Base-by-base conservation (phyloP, 2,113 vertebrate species). In the Alectura lathami region DNA sequence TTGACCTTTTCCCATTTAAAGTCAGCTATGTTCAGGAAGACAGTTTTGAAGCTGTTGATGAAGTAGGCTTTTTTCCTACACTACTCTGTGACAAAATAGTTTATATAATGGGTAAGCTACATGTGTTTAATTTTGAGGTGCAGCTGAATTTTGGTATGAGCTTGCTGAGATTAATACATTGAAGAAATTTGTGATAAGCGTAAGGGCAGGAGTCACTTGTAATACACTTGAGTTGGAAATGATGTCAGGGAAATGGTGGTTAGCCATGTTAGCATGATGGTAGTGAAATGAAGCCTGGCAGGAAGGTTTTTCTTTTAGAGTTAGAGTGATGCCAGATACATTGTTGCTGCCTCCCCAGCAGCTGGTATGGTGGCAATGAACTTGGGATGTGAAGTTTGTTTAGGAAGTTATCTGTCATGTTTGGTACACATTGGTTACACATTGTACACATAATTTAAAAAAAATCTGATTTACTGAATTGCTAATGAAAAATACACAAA, bases 381-480 rank as follows among this genome's bases (percentile, higher is more conserved):
- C 3, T 36, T 77, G 23, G 47, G 38, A 47, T 75, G 72, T 27
- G n/a, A 45, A 91, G 50, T 62, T 80, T 20, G 10, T 69, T 29
- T 45, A 6, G 3, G 48, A 48, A 74, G 27, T 47, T 91, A 14
- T 26, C 48, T 92, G 34, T 60, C 54, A 14, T 4, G 1, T 81
- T 93, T 86, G 27, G 48, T 74, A 38, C 3, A 6, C 7, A n/a
- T 32, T 78, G 42, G 38, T 6, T 69, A 24, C 11, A 30, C 45
- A 27, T 53, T 53, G 45, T 69, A 53, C 29, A 11, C 47, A 34
- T 75, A 14, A 63, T 54, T 75, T 77, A 32, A 86, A 84, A 22
- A 50, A 77, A 86, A 29, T 93, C 62, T 69, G 36, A 59, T 92
- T 84, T 89, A 84, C 43, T 45, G 48, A 86, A 91, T 91, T 91